phyloP scores from a whole-genome alignment of 2,888 invertebrate species.

The Saturnia pavonia region DNA sequence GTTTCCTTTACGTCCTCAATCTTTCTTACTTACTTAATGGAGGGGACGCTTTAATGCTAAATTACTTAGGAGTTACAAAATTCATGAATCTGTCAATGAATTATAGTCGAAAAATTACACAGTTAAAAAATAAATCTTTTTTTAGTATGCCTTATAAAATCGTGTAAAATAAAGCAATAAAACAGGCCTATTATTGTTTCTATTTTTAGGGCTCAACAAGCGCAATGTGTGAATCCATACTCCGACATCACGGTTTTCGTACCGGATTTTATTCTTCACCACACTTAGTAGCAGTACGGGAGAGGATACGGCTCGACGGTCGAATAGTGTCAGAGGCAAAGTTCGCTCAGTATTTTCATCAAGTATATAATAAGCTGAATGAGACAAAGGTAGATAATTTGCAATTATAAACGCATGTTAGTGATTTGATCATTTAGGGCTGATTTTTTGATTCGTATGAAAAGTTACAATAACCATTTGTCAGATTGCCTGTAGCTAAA shows the following conservation, averaged over 20 bases:
- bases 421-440: too few relatives aligned
- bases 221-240: conserved; percentile 94
- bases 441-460: too few relatives aligned
- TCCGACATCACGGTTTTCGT: conserved; percentile 90
- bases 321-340: conserved; percentile 85
- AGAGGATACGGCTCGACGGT: conserved; percentile 95
- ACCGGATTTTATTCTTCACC: conserved; percentile 99
- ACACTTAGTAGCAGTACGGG: conserved; percentile 94
- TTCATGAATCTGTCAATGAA: not conserved
- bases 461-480: too few relatives aligned
- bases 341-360: conserved; percentile 92
- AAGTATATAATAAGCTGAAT: conserved; percentile 85
- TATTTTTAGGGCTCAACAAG: conserved; percentile 91
- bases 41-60: too few relatives aligned
- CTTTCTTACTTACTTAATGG: too few relatives aligned
- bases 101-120: too few relatives aligned
- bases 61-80: too few relatives aligned
- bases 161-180: too few relatives aligned
- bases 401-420: not conserved
- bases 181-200: not conserved
- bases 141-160: too few relatives aligned
- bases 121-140: too few relatives aligned
- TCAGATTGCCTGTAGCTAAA: too few relatives aligned
- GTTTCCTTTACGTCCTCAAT: too few relatives aligned
- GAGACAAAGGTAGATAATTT: conserved; percentile 50